Evolutionary conservation across 2,888 invertebrate genomes (phyloP), one percentile per base, ranked within the genome.

Genomic region (Cinara cedri): DNA sequence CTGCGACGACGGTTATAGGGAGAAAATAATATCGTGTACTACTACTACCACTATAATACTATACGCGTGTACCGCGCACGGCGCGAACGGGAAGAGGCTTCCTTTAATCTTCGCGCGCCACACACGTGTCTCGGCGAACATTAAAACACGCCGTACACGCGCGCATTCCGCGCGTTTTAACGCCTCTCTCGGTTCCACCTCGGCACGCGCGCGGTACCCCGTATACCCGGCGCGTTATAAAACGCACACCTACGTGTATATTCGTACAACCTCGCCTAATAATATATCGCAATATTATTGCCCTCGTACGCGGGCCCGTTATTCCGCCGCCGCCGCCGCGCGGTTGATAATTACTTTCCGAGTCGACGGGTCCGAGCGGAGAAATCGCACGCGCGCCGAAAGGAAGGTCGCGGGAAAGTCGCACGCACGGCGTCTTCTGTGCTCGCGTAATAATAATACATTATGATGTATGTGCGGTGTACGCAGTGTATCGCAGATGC

Each of bases 341-440:
- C 13, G 44, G 76, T 70, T 68, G n/a, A n/a, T n/a, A 78, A 78
- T 78, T 78, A 78, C 68, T 78, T 78, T 78, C 57, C 76, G 68
- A 49, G 76, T 60, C 76, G 68, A 21, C 57, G 76, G 34, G 19
- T 70, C 60, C 57, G 46, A 54, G 34, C 51, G 21, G 72, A 34
- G 34, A 14, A 44, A 72, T 49, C 49, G 49, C 19, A 62, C 21
- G 42, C 44, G 21, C 21, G 16, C 26, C 66, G 16, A 24, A 54
- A 34, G n/a, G n/a, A 19, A n/a, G 26, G 46, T 34, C 3, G 60
- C 19, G 10, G 8, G 8, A 19, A 42, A 3, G 34, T 4, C 34
- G 34, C n/a, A 34, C 34, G 34, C n/a, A 34, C 34, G 34, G 6
- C 34, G 34, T 34, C 6, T 6, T 34, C 34, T 4, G n/a, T n/a